Conservation (phyloP, 2,888 invertebrate genomes). For the Parnassius smintheus region DNA sequence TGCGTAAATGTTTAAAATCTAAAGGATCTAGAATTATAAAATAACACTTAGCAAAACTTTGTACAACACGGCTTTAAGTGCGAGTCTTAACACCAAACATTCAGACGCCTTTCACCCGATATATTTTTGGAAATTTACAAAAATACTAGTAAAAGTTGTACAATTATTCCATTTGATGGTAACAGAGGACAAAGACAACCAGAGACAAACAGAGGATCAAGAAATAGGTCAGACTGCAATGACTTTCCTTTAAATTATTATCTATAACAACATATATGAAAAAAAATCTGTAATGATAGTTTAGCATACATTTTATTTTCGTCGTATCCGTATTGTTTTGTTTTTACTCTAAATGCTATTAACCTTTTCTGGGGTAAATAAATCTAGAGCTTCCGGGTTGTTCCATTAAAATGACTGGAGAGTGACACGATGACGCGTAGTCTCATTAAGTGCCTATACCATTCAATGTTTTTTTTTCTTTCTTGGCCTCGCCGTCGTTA, state of each 20-base stretch:
- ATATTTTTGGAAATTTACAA: slow-evolving; percentile 17
- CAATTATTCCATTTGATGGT: slow-evolving; percentile 8
- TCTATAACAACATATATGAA: not conserved
- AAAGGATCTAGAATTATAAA: no score
- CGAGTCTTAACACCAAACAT: slow-evolving; percentile 1
- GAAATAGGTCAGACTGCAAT: slow-evolving; percentile 12
- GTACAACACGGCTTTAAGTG: no score
- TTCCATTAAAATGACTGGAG: not conserved
- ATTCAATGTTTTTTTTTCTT: not conserved
- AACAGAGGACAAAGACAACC: not conserved
- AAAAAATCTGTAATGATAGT: not conserved
- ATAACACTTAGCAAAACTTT: no score
- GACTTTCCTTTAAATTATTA: not conserved
- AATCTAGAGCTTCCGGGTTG: not conserved
- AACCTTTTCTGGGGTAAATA: not conserved
- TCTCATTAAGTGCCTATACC: not conserved
- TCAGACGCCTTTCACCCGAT: slow-evolving; percentile 4
- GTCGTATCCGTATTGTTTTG: slow-evolving; percentile 2
- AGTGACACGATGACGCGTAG: not conserved
- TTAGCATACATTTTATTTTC: slow-evolving; percentile 7
- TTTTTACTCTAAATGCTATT: not conserved
- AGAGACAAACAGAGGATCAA: no score
- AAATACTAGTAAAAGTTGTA: slow-evolving; percentile 17
- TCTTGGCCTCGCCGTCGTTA: no score
- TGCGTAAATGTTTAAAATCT: no score